These are phyloP conservation scores for Sinodicranocentrus sp. DNA, from an alignment of 2,888 invertebrate species.

Conservation along the genomic window DNA sequence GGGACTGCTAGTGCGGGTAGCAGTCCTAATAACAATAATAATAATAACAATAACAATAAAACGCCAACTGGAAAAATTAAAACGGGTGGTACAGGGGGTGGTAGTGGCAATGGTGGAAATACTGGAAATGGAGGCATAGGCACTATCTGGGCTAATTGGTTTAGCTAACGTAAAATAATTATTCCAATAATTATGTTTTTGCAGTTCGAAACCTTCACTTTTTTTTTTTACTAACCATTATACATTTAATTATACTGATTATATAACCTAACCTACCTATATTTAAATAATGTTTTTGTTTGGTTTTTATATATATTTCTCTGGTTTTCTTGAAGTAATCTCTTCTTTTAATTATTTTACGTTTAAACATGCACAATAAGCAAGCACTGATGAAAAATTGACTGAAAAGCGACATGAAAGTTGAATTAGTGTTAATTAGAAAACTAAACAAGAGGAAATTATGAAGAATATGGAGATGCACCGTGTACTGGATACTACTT, in stretches of 20 bases:
- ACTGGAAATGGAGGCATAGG: constrained; percentile 60
- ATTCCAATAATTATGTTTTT: constrained; percentile 25
- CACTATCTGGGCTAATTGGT: constrained; percentile 73
- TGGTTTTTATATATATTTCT: constrained; percentile 13
- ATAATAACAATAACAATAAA: constrained; percentile 39
- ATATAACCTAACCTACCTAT: no score
- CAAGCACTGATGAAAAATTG: constrained; percentile 27
- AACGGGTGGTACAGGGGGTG: background rate
- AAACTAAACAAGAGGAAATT: background rate
- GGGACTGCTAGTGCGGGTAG: constrained; percentile 26
- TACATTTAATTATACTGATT: constrained; percentile 3
- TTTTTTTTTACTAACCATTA: constrained; percentile 32
- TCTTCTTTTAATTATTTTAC: constrained; percentile 30
- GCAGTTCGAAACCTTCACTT: constrained; percentile 47
- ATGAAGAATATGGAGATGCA: background rate
- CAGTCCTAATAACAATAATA: constrained; percentile 45
- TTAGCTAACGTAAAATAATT: constrained; percentile 45
- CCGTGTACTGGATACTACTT: background rate
- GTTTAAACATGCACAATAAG: constrained; percentile 33
- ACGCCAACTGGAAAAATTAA: constrained; percentile 47
- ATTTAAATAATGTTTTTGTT: constrained; percentile 19
- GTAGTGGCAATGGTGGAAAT: constrained; percentile 22
- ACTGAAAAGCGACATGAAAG: constrained; percentile 40
- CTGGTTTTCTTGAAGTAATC: constrained; percentile 28
- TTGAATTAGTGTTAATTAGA: background rate